phyloP scores from a whole-genome alignment of 1,140 invertebrate genomes.

The Diabrotica undecimpunctata region DNA sequence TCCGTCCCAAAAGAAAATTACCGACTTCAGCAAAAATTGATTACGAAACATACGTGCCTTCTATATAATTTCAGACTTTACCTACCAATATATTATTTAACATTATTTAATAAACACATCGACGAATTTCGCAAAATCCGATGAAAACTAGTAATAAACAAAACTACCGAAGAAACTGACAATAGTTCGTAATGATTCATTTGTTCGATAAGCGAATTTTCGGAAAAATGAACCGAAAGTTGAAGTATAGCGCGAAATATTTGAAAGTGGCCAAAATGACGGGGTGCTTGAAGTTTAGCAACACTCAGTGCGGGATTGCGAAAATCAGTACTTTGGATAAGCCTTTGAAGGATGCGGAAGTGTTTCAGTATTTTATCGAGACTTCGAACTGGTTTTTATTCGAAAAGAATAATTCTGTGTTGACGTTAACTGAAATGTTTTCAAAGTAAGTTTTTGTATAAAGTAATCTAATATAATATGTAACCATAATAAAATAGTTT shows the following conservation, averaged over 20 bases:
- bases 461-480: not conserved
- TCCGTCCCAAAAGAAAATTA: too few relatives aligned
- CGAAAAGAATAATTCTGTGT: constrained; percentile 29
- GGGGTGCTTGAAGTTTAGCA: constrained; percentile 32
- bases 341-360: constrained; percentile 27
- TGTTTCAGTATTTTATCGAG: constrained; percentile 37
- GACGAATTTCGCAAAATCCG: constrained; percentile 12
- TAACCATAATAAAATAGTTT: too few relatives aligned
- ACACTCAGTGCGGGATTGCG: constrained; percentile 7
- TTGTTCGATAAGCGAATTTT: not conserved
- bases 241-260: constrained; percentile 28
- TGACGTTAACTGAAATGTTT: constrained; percentile 30
- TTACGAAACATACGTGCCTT: not conserved
- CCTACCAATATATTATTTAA: constrained; percentile 1
- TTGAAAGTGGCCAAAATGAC: constrained; percentile 29
- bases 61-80: not conserved
- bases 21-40: not conserved
- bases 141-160: constrained; percentile 9
- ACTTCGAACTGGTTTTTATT: constrained; percentile 41
- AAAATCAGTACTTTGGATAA: constrained; percentile 28
- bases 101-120: constrained; percentile 15
- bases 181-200: constrained; percentile 4
- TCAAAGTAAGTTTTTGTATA: constrained; percentile 24
- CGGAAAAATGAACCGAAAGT: constrained; percentile 11
- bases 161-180: not conserved